These are phyloP conservation scores for Artemisiospiza belli DNA, from an alignment of 2,113 vertebrate genomes.

Conservation along the genomic window DNA sequence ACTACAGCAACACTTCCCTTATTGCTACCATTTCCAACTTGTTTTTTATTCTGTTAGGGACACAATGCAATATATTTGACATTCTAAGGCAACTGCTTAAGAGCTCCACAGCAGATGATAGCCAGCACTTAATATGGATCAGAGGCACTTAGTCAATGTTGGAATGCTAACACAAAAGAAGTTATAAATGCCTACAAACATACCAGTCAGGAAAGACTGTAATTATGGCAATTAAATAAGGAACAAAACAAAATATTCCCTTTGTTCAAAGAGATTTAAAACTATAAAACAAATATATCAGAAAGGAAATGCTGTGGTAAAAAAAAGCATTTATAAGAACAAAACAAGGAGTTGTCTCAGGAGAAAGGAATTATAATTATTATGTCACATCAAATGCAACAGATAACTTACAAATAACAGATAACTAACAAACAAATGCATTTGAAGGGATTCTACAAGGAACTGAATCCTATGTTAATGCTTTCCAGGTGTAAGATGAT, in stretches of 20 bases:
- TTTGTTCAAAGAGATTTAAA: not conserved
- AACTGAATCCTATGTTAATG: constrained; percentile 31
- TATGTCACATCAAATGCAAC: not conserved
- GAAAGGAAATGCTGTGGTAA: not conserved
- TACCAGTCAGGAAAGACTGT: not conserved
- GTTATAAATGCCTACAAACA: not conserved
- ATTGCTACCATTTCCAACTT: not conserved
- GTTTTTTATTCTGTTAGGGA: not conserved
- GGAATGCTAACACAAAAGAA: not conserved
- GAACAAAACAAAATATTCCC: not conserved
- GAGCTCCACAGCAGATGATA: not conserved
- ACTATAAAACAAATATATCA: constrained; percentile 1
- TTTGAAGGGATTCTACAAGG: constrained; percentile 5
- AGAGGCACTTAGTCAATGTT: not conserved
- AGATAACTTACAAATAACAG: not conserved
- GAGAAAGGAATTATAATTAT: constrained; percentile 1
- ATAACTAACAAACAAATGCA: constrained; percentile 22
- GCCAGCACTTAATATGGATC: not conserved
- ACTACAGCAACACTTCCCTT: not conserved
- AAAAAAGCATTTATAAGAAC: not conserved
- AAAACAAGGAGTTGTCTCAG: not conserved
- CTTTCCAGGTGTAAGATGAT: constrained; percentile 49
- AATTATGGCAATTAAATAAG: not conserved
- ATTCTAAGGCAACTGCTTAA: not conserved
- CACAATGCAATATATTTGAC: not conserved